Base-by-base conservation (phyloP, 2,888 invertebrate genomes). In the Metellina segmentata region DNA sequence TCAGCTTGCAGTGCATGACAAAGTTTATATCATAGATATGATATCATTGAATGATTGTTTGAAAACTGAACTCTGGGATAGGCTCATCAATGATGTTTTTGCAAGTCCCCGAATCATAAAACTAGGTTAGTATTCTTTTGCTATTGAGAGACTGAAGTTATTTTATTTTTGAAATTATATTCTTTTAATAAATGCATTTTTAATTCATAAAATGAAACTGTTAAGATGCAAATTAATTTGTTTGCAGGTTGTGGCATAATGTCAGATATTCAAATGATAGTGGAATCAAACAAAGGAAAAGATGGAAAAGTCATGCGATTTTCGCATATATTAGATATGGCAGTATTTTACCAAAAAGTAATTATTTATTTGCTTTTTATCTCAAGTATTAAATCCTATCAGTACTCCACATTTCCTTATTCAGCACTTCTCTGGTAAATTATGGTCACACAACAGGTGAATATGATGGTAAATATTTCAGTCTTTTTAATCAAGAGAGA, bases 11-110 rank as follows among this genome's bases (percentile, higher is more conserved):
- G 97, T 97, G 8, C 95, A 95, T 82, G 95, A 96, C 82, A 95
- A 95, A 94, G 96, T 98, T 85, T 98, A 96, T 95, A 96, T 98
- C 90, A 96, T 98, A 93, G 98, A 98, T 95, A 96, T 97, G 72
- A 95, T 97, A 51, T 95, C 96, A 85, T 95, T 97, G 78, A 96
- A 96, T 92, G 95, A 96, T 48, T 87, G 87, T 70, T 81, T 92
- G 69, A 48, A 72, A 8, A 13, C 48, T 20, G 75, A 89, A 11
- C 74, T 85, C 5, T 92, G 92, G 92, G 89, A 92, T 81, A 49
- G 49, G 16, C 70, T 92, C 16, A 81, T 85, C 9, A 81, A 92
- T 69, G 79, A 85, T 16, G 49, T 92, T 8, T 92, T 92, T 81
- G 85, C 85, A 20, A 92, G 81, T 79, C 19, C 79, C 1, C 89